phyloP scores from a whole-genome alignment of 2,888 invertebrate species.

The Parthenolecanium corni region DNA sequence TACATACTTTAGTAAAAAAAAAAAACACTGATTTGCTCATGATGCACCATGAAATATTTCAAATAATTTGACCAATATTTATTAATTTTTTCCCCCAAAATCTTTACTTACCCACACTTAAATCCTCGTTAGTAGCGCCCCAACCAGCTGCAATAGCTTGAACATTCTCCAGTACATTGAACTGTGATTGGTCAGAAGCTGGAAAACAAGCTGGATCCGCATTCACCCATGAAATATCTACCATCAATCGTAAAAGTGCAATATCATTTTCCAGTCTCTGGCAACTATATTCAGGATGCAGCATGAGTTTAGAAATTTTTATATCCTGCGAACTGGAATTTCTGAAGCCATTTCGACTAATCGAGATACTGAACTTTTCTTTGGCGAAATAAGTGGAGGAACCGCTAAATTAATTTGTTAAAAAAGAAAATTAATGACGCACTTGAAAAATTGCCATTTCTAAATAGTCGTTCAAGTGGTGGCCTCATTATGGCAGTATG shows the following conservation, averaged over 20 bases:
- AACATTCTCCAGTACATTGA: constrained; percentile 39
- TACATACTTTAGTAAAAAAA: no score
- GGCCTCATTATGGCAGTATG: no score
- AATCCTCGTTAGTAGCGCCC: constrained; percentile 72
- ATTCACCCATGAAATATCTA: constrained; percentile 53
- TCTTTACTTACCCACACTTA: constrained; percentile 48
- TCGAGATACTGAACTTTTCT: constrained; percentile 5
- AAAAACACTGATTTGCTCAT: no score
- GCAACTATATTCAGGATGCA: constrained; percentile 66
- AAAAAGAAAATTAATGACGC: no score
- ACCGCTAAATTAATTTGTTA: constrained; percentile 7
- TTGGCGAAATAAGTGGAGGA: background rate
- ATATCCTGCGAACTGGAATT: background rate
- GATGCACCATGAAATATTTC: no score
- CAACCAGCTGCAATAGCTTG: constrained; percentile 66
- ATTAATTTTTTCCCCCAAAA: no score
- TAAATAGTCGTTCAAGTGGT: no score
- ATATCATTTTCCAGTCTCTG: constrained; percentile 43
- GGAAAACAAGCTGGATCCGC: constrained; percentile 65
- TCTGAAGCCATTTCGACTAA: constrained; percentile 10
- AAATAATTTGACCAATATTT: no score
- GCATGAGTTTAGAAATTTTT: constrained; percentile 44
- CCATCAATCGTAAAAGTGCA: constrained; percentile 58
- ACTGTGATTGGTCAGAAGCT: constrained; percentile 44
- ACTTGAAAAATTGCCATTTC: no score